Evolutionary conservation across 1,140 invertebrate species (phyloP).

Genomic region (Ceratitis capitata): DNA sequence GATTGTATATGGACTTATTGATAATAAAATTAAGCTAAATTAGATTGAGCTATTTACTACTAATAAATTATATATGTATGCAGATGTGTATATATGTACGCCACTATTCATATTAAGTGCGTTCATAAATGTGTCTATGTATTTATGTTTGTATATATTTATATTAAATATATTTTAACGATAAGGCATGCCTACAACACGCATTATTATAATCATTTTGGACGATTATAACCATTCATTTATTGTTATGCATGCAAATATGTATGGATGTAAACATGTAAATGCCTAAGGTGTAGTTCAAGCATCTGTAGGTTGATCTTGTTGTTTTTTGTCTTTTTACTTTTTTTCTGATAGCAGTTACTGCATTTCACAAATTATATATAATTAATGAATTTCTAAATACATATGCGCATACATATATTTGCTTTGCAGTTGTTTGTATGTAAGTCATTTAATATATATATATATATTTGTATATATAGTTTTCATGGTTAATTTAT

Average conservation of each 20-base stretch:
- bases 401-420: background rate
- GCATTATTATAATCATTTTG: conserved; percentile 12
- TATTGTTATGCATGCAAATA: background rate
- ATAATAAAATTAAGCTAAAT: conserved; percentile 31
- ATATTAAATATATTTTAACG: background rate
- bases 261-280: background rate
- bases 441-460: background rate
- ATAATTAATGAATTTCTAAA: background rate
- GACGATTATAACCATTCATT: conserved; percentile 24
- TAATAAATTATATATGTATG: background rate
- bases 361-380: background rate
- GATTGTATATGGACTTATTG: background rate
- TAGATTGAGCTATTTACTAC: conserved; percentile 34
- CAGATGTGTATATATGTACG: background rate
- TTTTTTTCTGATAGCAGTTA: background rate
- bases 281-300: no score
- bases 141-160: background rate
- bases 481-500: background rate
- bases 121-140: background rate
- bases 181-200: background rate
- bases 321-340: background rate
- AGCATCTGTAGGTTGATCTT: background rate
- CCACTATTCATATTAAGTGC: background rate
- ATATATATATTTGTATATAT: background rate
- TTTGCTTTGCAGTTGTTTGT: background rate